A percentile compares a stretch with the other conserved stretches of the same genome.
Evolutionary conservation across 2,888 invertebrate genomes (phyloP).

Genomic region (Scaptomyza polygonia): DNA sequence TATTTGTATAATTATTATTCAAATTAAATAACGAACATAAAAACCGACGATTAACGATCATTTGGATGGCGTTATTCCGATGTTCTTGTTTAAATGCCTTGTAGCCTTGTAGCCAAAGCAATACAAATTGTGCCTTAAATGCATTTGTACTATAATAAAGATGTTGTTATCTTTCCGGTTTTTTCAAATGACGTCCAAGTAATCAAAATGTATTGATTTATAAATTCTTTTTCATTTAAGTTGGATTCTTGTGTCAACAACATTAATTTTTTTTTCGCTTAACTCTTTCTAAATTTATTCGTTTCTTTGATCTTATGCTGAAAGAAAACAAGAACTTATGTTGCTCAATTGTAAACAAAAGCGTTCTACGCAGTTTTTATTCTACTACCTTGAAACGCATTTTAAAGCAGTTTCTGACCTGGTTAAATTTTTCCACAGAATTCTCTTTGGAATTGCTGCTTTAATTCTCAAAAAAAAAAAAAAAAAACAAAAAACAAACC

Average conservation of each 20-base stretch:
- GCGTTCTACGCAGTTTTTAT: background rate
- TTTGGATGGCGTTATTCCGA: conserved; percentile 27
- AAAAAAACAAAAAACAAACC: too few relatives aligned
- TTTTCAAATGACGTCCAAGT: background rate
- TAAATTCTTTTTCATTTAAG: background rate
- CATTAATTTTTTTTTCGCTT: background rate
- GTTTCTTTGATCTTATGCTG: background rate
- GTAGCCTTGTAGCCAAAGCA: too few relatives aligned
- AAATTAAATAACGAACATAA: conserved; percentile 34
- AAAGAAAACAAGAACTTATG: background rate
- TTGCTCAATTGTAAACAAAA: background rate
- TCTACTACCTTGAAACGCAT: background rate
- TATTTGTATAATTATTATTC: too few relatives aligned
- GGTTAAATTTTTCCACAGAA: background rate
- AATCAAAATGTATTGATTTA: background rate
- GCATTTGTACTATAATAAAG: conserved; percentile 14
- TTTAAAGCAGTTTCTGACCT: conserved; percentile 3
- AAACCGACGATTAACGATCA: conserved; percentile 35
- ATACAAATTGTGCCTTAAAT: conserved; percentile 5
- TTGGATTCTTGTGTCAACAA: background rate
- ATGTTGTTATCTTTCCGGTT: background rate
- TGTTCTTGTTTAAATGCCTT: conserved; percentile 15
- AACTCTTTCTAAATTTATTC: background rate
- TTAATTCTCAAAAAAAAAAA: background rate
- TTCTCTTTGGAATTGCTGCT: background rate